phyloP scores from a whole-genome alignment of 2,113 vertebrate genomes.

The Spea multiplicata region DNA sequence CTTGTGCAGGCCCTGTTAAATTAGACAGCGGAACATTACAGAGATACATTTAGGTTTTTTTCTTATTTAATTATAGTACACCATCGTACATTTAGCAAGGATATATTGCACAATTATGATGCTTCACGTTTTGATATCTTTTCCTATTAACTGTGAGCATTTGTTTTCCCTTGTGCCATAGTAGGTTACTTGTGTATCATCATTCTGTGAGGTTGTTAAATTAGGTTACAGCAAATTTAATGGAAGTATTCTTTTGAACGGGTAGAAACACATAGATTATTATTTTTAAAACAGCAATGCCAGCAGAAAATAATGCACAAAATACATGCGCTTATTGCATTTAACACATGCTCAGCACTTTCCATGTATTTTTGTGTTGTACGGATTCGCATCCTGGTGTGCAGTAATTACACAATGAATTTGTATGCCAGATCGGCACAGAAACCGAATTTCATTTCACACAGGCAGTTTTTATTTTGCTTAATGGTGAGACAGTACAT shows the following conservation, averaged over 20 bases:
- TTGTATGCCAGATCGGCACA: not conserved
- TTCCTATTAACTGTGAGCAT: constrained; percentile 72
- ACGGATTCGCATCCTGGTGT: not conserved
- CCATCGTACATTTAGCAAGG: constrained; percentile 78
- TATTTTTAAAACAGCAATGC: constrained; percentile 12
- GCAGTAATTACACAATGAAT: not conserved
- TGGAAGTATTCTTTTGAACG: constrained; percentile 13
- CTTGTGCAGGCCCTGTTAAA: constrained; percentile 85
- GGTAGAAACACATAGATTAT: constrained; percentile 18
- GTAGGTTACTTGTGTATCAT: constrained; percentile 55
- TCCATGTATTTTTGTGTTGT: not conserved
- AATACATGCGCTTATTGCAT: not conserved
- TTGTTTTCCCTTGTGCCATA: constrained; percentile 53
- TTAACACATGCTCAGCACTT: not conserved
- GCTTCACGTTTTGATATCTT: constrained; percentile 78
- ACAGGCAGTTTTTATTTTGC: too few relatives aligned
- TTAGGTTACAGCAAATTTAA: constrained; percentile 51
- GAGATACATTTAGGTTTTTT: constrained; percentile 89
- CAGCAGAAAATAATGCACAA: constrained; percentile 8
- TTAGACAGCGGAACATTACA: constrained; percentile 88
- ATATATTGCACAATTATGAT: constrained; percentile 93
- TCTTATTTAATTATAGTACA: constrained; percentile 95
- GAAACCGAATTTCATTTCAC: not conserved
- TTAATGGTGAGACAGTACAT: too few relatives aligned
- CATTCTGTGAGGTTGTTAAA: constrained; percentile 51